Percentiles rank a stretch among this genome's conserved stretches.
Conservation (phyloP, 2,797 vertebrate species). For the Fringilla coelebs region DNA sequence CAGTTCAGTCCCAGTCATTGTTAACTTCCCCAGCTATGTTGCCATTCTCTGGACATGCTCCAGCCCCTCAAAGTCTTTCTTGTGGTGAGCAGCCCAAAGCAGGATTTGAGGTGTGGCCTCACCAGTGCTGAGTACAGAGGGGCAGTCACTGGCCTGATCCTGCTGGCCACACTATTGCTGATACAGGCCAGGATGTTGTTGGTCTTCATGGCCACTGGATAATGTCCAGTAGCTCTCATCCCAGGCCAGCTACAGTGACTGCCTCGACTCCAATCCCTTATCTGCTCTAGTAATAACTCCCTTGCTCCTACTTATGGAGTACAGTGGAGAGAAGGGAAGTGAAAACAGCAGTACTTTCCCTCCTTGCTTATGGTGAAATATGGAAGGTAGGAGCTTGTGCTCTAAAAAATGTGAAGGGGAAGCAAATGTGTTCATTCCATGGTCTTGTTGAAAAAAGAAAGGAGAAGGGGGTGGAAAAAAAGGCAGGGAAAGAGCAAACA, state of each 20-base stretch:
- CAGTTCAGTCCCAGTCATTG: not conserved
- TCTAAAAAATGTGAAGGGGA: not conserved
- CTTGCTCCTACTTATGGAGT: not conserved
- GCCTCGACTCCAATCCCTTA: not conserved
- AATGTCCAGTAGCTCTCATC: not conserved
- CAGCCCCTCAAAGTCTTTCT: not conserved
- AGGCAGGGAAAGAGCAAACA: not conserved
- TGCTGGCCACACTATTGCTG: not conserved
- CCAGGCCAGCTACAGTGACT: not conserved
- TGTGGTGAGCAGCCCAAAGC: not conserved
- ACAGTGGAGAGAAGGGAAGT: not conserved
- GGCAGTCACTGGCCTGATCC: not conserved
- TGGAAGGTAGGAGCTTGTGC: not conserved
- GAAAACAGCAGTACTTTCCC: not conserved
- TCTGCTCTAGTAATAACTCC: not conserved
- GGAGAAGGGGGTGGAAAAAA: accelerated
- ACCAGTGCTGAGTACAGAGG: not conserved
- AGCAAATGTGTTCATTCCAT: not conserved
- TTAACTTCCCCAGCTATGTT: not conserved
- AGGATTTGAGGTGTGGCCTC: not conserved
- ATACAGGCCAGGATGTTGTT: not conserved
- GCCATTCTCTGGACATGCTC: not conserved
- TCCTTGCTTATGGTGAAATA: not conserved
- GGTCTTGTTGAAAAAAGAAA: not conserved
- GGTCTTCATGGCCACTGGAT: not conserved